phyloP scores from a whole-genome alignment of 2,888 invertebrate species.

The Nasonia oneida region DNA sequence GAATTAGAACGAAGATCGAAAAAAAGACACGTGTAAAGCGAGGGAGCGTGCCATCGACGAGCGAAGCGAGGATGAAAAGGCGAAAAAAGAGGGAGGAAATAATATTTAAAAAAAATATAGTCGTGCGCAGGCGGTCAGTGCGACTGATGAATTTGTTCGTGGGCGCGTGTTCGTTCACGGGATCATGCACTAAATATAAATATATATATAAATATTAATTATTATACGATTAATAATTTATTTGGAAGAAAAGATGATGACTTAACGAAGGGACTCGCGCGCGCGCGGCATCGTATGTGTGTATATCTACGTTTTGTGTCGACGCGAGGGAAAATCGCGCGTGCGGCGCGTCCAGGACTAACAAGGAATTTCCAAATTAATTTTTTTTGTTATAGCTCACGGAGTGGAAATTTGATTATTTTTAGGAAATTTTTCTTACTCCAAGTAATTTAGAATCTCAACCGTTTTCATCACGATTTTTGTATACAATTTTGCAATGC shows the following conservation, averaged over 20 bases:
- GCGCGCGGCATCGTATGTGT: neutral
- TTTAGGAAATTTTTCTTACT: neutral
- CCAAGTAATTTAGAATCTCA: neutral
- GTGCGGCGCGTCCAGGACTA: conserved; percentile 40
- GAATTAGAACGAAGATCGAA: conserved; percentile 26
- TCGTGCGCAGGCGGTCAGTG: conserved; percentile 45
- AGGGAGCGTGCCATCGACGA: conserved; percentile 67
- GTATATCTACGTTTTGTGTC: neutral
- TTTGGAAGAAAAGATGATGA: conserved; percentile 20
- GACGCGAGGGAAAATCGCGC: neutral
- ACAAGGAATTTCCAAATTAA: neutral
- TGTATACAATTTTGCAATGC: neutral
- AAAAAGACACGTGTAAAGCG: conserved; percentile 38
- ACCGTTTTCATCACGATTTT: neutral
- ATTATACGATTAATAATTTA: conserved; percentile 44
- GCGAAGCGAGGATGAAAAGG: conserved; percentile 48
- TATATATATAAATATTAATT: conserved; percentile 42
- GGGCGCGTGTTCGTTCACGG: conserved; percentile 10
- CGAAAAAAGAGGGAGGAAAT: neutral
- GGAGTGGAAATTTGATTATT: too few relatives aligned
- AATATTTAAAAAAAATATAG: conserved; percentile 36
- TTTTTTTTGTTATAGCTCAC: neutral
- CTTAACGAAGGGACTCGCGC: conserved; percentile 31
- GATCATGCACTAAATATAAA: conserved; percentile 46
- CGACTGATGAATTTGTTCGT: conserved; percentile 25